Conservation (phyloP, 53 echinoderm and acorn worm species). For the Echinarachnius parma region DNA sequence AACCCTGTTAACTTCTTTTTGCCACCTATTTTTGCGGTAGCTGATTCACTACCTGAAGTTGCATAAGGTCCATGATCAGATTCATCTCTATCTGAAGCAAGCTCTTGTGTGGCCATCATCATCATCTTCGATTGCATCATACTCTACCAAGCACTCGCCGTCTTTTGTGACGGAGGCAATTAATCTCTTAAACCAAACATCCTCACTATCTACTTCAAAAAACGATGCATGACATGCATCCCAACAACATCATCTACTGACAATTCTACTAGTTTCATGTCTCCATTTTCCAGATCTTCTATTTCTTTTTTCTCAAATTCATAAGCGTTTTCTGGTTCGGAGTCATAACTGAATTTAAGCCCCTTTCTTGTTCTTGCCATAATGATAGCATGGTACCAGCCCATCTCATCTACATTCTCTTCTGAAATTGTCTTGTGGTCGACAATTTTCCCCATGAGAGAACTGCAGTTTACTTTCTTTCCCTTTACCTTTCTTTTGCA, state of each 20-base stretch:
- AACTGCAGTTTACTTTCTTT: not conserved
- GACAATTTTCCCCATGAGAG: conserved; percentile 19
- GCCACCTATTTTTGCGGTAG: no score
- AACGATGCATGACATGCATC: conserved; percentile 17
- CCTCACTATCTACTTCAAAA: not conserved
- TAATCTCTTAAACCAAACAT: conserved; percentile 1
- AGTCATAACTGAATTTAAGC: conserved; percentile 5
- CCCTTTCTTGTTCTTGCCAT: not conserved
- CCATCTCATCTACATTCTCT: not conserved
- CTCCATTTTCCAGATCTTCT: conserved; percentile 16
- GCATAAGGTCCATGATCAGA: no score
- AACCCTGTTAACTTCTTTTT: no score
- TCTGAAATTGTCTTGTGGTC: not conserved
- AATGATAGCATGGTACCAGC: conserved; percentile 5
- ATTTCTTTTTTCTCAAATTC: not conserved
- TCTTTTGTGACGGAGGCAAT: not conserved
- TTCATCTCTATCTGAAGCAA: no score
- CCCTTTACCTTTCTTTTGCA: not conserved
- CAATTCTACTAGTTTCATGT: not conserved
- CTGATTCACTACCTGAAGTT: no score
- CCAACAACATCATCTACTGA: not conserved
- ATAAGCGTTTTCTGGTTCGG: not conserved
- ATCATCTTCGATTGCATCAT: conserved; percentile 4
- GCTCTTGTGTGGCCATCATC: not conserved
- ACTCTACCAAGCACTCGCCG: conserved; percentile 10